Conservation (phyloP, 2,113 vertebrate species). For the Condylura cristata region DNA sequence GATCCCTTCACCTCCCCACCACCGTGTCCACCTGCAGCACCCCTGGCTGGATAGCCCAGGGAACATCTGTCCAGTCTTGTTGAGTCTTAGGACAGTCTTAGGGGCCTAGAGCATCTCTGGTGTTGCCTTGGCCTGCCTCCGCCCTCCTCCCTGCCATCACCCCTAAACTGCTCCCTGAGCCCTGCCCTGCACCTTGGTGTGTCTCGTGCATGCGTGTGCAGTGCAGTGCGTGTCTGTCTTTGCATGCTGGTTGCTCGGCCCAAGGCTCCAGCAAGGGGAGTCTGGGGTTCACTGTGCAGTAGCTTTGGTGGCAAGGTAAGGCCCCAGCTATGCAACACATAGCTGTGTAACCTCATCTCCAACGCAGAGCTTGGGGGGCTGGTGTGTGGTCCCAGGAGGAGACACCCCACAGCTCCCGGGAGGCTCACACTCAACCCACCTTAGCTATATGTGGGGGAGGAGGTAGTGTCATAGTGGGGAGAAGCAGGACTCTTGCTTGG, state of each 20-base stretch:
- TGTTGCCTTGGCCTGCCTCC: constrained; percentile 34
- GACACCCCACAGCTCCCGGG: not conserved
- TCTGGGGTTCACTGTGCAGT: not conserved
- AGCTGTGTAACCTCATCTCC: not conserved
- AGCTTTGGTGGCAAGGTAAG: constrained; percentile 73
- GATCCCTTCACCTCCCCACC: constrained; percentile 66
- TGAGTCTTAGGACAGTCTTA: constrained; percentile 77
- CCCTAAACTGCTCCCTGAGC: not conserved
- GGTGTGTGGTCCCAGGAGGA: not conserved
- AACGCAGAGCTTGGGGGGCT: constrained; percentile 45
- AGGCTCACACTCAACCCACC: not conserved
- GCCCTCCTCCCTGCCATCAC: not conserved
- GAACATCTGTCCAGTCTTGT: constrained; percentile 59
- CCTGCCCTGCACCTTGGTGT: constrained; percentile 40
- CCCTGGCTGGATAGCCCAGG: constrained; percentile 42
- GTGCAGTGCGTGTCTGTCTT: constrained; percentile 48
- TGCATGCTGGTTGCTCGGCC: constrained; percentile 55
- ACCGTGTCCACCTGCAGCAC: constrained; percentile 31
- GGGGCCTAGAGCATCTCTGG: constrained; percentile 70
- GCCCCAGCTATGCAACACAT: constrained; percentile 45
- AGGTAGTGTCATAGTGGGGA: not conserved
- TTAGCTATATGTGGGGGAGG: not conserved
- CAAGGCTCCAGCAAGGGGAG: not conserved
- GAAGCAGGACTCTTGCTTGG: not conserved
- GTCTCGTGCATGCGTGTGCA: constrained; percentile 71